Evolutionary conservation across 2,797 vertebrate species (phyloP).

Genomic region (Notamacropus eugenii): DNA sequence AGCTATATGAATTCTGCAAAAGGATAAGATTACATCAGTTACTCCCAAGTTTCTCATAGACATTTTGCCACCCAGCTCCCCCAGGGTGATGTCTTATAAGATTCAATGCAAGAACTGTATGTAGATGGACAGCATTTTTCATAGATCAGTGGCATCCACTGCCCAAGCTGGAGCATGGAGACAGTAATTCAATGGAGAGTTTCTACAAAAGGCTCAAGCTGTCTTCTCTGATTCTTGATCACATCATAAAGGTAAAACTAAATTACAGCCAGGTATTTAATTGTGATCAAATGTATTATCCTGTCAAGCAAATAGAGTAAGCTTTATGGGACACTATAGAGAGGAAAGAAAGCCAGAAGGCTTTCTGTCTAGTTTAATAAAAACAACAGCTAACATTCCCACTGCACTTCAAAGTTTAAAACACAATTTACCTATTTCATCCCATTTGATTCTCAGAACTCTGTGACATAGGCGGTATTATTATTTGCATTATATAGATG

Average conservation of each 20-base stretch:
- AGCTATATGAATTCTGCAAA: neutral
- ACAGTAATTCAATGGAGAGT: neutral
- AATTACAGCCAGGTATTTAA: neutral
- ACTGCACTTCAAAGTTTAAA: neutral
- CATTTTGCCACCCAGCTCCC: neutral
- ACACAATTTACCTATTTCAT: neutral
- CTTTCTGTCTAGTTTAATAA: neutral
- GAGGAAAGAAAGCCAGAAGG: neutral
- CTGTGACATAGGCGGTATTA: neutral
- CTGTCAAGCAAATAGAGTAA: slow-evolving; percentile 1
- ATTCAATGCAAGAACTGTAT: neutral
- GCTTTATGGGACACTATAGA: neutral
- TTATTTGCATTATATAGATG: neutral
- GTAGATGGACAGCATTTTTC: neutral
- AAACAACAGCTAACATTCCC: neutral
- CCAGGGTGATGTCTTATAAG: rapidly evolving
- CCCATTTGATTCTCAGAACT: neutral
- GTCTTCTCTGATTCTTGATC: neutral
- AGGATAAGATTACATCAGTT: neutral
- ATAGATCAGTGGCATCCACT: neutral
- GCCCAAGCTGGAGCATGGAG: neutral
- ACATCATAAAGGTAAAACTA: neutral
- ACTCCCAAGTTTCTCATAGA: neutral
- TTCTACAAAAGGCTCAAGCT: neutral
- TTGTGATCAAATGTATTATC: neutral